Conservation (phyloP, 2,797 vertebrate species). For the Coranthus polyacanthus region DNA sequence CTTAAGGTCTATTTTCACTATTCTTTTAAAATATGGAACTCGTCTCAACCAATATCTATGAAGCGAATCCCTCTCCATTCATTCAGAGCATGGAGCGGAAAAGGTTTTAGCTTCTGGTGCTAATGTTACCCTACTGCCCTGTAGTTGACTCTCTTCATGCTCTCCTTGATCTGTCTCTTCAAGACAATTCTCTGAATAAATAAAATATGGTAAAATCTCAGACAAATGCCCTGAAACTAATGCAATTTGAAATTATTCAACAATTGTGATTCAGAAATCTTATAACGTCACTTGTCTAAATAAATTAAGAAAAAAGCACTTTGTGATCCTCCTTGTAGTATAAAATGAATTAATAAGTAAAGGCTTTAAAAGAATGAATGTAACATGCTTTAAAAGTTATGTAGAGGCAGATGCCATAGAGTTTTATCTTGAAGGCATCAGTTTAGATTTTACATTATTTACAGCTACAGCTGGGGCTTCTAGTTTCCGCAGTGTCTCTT, state of each 20-base stretch:
- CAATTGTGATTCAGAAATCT: neutral
- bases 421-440: slow-evolving; percentile 23
- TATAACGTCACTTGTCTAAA: neutral
- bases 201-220: slow-evolving; percentile 57
- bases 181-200: slow-evolving; percentile 49
- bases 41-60: slow-evolving; percentile 37
- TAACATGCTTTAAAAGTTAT: neutral
- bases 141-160: slow-evolving; percentile 44
- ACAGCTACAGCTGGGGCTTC: slow-evolving; percentile 1
- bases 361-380: slow-evolving; percentile 3
- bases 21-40: slow-evolving; percentile 36
- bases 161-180: slow-evolving; percentile 44
- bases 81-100: slow-evolving; percentile 11
- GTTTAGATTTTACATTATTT: neutral
- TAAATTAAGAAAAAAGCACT: neutral
- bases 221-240: slow-evolving; percentile 18
- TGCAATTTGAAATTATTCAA: slow-evolving; percentile 7
- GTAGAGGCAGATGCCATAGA: no score
- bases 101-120: slow-evolving; percentile 27
- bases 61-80: slow-evolving; percentile 10
- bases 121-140: slow-evolving; percentile 45
- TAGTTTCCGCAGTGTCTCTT: slow-evolving; percentile 5
- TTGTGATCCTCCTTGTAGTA: neutral
- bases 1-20: neutral
- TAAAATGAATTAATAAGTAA: neutral